Evolutionary conservation across 2,888 invertebrate species (phyloP), one percentile per base, ranked within the genome.

Genomic region (Isotomurus palustris): DNA sequence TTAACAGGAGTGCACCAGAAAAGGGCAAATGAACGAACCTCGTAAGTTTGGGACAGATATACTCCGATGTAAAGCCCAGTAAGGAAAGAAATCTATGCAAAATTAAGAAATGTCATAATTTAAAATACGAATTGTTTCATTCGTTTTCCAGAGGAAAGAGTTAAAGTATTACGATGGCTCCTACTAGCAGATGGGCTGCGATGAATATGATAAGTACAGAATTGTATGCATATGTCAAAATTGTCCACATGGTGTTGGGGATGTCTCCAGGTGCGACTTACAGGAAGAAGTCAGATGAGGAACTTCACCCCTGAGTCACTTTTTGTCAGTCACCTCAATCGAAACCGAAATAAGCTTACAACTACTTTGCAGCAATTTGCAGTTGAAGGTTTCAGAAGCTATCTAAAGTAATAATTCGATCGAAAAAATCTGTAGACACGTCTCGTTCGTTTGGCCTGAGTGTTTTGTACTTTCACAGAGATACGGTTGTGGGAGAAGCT

Each of bases 171-270:
- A 69, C 69, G 58, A 62, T 54, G 50, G 69, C 66, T 64, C 69
- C 69, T 67, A 69, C 69, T 61, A 66, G 56, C 10, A 69, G 64
- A 64, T 69, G 69, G 53, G 55, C 53, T 14, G 69, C 66, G 49
- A 69, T 67, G 66, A 69, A 69, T 32, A 67, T 58, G 29, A 69
- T 61, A 19, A 69, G 58, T 10, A 69, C 35, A 25, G 60, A 63
- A 54, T 69, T 69, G 62, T 67, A 69, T 17, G 66, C 47, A 48
- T 63, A 69, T 2, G 67, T 66, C 32, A 69, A 57, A 2, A 62
- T 19, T 17, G 56, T 22, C 69, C 69, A 69, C 50, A 68, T 32
- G 6, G 40, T 21, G 17, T 29, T 24, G 21, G 10, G 12, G 19
- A 22, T 29, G n/a, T n/a, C 22, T 6, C 12, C 22, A 43, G 24